Conservation (phyloP, 2,797 vertebrate genomes). For the Bovichtus variegatus region DNA sequence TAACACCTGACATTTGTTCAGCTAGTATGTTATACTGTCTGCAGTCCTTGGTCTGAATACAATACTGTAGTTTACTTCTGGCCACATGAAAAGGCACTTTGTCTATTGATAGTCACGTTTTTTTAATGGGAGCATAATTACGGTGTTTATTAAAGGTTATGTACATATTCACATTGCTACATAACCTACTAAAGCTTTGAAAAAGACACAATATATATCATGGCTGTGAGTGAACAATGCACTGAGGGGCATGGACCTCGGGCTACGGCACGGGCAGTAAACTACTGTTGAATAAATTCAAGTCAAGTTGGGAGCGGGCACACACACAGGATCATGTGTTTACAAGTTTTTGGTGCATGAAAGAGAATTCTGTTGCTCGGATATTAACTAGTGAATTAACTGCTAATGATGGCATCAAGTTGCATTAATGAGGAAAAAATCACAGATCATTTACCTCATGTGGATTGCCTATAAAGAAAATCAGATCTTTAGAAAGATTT, state of each 20-base stretch:
- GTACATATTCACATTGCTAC: background rate
- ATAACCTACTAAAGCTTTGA: background rate
- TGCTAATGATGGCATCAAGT: slow-evolving; percentile 68
- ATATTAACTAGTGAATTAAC: slow-evolving; percentile 77
- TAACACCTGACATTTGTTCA: background rate
- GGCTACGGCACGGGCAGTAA: slow-evolving; percentile 58
- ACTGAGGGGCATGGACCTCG: slow-evolving; percentile 54
- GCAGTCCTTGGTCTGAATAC: background rate
- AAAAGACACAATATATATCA: slow-evolving; percentile 20
- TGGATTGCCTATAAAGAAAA: slow-evolving; percentile 44
- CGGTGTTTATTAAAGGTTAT: slow-evolving; percentile 1
- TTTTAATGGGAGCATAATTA: background rate
- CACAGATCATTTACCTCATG: slow-evolving; percentile 64
- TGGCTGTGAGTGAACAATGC: slow-evolving; percentile 45
- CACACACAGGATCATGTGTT: slow-evolving; percentile 62
- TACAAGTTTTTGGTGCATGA: slow-evolving; percentile 68
- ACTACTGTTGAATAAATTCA: slow-evolving; percentile 62
- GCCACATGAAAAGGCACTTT: background rate
- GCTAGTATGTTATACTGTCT: background rate
- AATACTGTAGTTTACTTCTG: background rate
- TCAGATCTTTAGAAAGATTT: background rate
- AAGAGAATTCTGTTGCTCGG: slow-evolving; percentile 66
- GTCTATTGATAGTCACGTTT: background rate
- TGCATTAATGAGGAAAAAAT: slow-evolving; percentile 62
- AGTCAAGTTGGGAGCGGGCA: slow-evolving; percentile 54